Evolutionary conservation across 2,888 invertebrate genomes (phyloP).

Genomic region (Entomobrya multifasciata): DNA sequence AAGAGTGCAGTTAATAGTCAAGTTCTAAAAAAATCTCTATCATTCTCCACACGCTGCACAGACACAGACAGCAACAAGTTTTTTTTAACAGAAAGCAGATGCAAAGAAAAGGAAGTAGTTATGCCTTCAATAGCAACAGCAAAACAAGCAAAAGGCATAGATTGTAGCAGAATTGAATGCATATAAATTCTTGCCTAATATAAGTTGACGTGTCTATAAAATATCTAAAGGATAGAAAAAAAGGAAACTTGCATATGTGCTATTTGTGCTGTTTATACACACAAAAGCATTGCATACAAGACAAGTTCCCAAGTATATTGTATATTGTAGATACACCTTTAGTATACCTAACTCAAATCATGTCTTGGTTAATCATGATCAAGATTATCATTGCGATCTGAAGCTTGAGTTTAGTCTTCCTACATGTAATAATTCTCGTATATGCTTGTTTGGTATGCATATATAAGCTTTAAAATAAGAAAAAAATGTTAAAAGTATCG

Average conservation of each 20-base stretch:
- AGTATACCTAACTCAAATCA: not conserved
- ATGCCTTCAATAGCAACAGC: not conserved
- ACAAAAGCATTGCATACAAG: constrained; percentile 16
- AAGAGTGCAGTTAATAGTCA: too few species aligned
- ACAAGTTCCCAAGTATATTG: too few species aligned
- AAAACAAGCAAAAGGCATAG: not conserved
- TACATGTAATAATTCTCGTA: not conserved
- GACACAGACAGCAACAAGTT: constrained; percentile 25
- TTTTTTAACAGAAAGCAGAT: constrained; percentile 3
- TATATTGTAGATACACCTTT: too few species aligned
- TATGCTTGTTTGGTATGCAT: constrained; percentile 16
- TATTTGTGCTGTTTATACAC: not conserved
- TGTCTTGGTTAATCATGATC: not conserved
- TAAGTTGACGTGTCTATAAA: not conserved
- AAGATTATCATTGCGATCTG: too few species aligned
- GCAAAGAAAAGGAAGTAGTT: constrained; percentile 51
- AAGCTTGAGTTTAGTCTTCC: not conserved
- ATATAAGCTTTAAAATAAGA: constrained; percentile 14
- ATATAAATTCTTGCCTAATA: not conserved
- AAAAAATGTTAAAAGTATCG: constrained; percentile 50
- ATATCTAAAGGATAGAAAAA: too few species aligned
- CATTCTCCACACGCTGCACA: constrained; percentile 20
- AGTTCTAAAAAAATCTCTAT: not conserved
- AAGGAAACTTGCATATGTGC: not conserved
- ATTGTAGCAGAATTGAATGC: constrained; percentile 5